Conservation (phyloP, 2,888 invertebrate species). For the Meloe dianella region DNA sequence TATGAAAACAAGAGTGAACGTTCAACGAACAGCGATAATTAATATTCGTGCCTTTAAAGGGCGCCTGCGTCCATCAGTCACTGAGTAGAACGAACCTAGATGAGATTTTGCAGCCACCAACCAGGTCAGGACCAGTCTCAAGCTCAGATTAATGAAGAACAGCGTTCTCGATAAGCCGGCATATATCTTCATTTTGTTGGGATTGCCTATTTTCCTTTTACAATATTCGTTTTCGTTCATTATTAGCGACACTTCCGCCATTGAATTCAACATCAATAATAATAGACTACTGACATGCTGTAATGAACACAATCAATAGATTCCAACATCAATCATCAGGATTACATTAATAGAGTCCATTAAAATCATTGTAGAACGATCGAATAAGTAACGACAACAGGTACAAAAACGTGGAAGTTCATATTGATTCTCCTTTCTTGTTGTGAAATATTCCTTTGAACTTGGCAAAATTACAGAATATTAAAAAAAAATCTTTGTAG, state of each 20-base stretch:
- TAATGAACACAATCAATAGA: not conserved
- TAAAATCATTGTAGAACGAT: not conserved
- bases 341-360: not conserved
- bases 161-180: conserved; percentile 40
- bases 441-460: not conserved
- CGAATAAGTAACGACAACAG: not conserved
- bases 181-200: conserved; percentile 43
- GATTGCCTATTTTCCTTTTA: conserved; percentile 22
- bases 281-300: no score
- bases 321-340: not conserved
- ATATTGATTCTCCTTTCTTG: no score
- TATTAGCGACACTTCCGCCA: not conserved
- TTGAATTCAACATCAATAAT: not conserved
- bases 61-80: conserved; percentile 38
- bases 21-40: conserved; percentile 43
- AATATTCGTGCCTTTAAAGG: conserved; percentile 44
- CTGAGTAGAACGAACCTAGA: conserved; percentile 19
- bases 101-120: conserved; percentile 22
- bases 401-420: no score
- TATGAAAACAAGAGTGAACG: conserved; percentile 39
- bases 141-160: conserved; percentile 42
- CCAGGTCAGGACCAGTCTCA: conserved; percentile 34
- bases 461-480: no score
- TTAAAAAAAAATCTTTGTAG: no score
- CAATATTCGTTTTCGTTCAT: no score